phyloP scores from a whole-genome alignment of 2,888 invertebrate species.

The Schrankia costaestrigalis region DNA sequence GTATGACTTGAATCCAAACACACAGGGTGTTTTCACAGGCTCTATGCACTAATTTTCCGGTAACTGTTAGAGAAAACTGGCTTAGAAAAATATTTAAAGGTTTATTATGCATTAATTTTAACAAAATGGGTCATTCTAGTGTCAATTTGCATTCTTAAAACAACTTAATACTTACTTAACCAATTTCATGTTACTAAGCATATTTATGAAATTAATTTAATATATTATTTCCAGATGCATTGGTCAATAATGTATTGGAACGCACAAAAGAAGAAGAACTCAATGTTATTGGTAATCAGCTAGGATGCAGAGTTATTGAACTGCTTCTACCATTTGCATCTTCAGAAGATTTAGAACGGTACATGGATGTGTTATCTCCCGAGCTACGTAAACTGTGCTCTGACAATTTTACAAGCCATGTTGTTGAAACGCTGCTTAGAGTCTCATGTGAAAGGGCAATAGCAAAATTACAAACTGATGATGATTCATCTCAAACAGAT shows the following conservation, averaged over 20 bases:
- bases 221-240: conserved; percentile 72
- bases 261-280: conserved; percentile 86
- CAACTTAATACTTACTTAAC: neutral
- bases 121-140: too few relatives aligned
- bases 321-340: conserved; percentile 85
- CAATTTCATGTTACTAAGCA: too few relatives aligned
- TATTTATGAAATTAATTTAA: neutral
- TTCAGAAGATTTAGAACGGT: conserved; percentile 82
- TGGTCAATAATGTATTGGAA: conserved; percentile 88
- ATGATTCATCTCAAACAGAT: conserved; percentile 25
- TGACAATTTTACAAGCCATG: conserved; percentile 90
- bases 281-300: conserved; percentile 87
- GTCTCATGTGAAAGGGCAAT: conserved; percentile 79
- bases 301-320: conserved; percentile 89
- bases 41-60: too few relatives aligned
- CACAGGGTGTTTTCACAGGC: too few relatives aligned
- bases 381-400: conserved; percentile 86
- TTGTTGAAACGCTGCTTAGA: conserved; percentile 85
- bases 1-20: too few relatives aligned
- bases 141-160: neutral
- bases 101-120: too few relatives aligned
- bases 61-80: too few relatives aligned
- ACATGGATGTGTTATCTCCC: conserved; percentile 81
- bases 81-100: too few relatives aligned
- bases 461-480: conserved; percentile 45